Evolutionary conservation across 2,888 invertebrate species (phyloP).

Genomic region (Catocala sponsa): DNA sequence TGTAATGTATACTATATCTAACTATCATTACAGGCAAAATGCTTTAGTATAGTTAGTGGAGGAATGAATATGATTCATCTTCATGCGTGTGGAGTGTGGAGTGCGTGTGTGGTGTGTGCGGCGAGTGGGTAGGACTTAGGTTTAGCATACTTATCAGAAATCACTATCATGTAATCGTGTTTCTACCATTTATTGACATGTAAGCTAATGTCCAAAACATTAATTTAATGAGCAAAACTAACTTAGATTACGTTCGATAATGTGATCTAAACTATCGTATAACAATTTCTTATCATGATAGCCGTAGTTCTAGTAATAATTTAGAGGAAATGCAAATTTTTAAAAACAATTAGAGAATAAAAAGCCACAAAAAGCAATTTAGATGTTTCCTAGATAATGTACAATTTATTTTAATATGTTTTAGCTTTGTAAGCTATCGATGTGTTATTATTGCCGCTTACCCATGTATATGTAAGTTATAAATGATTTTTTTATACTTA

Average conservation of each 20-base stretch:
- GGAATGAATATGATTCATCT: conserved; percentile 74
- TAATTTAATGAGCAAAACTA: conserved; percentile 50
- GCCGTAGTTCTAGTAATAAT: conserved; percentile 48
- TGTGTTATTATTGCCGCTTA: conserved; percentile 44
- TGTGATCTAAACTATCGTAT: conserved; percentile 49
- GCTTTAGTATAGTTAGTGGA: conserved; percentile 56
- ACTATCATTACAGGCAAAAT: conserved; percentile 68
- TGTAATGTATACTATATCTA: conserved; percentile 68
- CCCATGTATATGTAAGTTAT: conserved; percentile 33
- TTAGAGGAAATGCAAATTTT: conserved; percentile 60
- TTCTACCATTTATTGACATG: conserved; percentile 45
- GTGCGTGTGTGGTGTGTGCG: conserved; percentile 30
- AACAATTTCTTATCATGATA: conserved; percentile 55
- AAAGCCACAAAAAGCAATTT: conserved; percentile 69
- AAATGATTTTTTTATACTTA: conserved; percentile 22
- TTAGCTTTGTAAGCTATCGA: conserved; percentile 48
- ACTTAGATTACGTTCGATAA: conserved; percentile 43
- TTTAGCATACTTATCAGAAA: conserved; percentile 44
- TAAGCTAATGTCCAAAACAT: conserved; percentile 62
- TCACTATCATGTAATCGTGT: conserved; percentile 41
- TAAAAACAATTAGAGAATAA: conserved; percentile 51
- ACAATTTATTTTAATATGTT: conserved; percentile 61
- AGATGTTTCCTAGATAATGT: conserved; percentile 73
- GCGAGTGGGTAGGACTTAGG: conserved; percentile 34
- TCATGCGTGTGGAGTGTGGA: conserved; percentile 34